phyloP scores from a whole-genome alignment of 1,140 invertebrate species.

The Micrasema minimum region DNA sequence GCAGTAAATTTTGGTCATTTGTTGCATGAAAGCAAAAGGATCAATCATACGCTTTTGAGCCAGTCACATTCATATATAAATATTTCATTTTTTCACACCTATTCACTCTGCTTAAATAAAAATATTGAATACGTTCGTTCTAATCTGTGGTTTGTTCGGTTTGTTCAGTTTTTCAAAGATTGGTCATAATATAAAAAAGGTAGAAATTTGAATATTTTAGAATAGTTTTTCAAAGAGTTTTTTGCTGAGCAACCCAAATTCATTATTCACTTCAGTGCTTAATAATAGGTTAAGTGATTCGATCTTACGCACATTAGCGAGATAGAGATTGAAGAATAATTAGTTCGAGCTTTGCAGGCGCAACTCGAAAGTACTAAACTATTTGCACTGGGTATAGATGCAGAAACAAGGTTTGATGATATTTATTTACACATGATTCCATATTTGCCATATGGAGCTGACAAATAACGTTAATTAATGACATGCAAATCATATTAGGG shows the following conservation, averaged over 20 bases:
- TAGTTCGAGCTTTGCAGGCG: not conserved
- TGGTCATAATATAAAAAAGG: too few relatives aligned
- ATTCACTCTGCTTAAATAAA: too few relatives aligned
- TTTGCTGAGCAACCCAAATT: not conserved
- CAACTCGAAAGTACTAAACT: not conserved
- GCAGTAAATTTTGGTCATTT: too few relatives aligned
- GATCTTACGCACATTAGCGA: constrained; percentile 23
- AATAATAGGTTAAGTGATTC: constrained; percentile 15
- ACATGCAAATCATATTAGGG: constrained; percentile 33
- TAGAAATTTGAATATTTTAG: too few relatives aligned
- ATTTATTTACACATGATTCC: not conserved
- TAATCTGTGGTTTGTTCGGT: too few relatives aligned
- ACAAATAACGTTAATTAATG: constrained; percentile 12
- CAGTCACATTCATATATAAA: too few relatives aligned
- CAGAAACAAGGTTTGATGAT: not conserved
- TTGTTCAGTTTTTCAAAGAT: too few relatives aligned
- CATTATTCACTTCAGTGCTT: constrained; percentile 5
- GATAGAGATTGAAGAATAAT: not conserved
- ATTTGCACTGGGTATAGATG: not conserved
- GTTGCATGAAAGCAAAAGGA: too few relatives aligned
- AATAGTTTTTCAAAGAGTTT: too few relatives aligned
- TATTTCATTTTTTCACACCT: too few relatives aligned
- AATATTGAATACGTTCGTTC: too few relatives aligned
- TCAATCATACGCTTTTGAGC: too few relatives aligned
- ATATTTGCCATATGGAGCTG: not conserved